Evolutionary conservation across 2,113 vertebrate species (phyloP), one percentile per base, ranked within the genome.

Genomic region (Paramisgurnus dabryanus): DNA sequence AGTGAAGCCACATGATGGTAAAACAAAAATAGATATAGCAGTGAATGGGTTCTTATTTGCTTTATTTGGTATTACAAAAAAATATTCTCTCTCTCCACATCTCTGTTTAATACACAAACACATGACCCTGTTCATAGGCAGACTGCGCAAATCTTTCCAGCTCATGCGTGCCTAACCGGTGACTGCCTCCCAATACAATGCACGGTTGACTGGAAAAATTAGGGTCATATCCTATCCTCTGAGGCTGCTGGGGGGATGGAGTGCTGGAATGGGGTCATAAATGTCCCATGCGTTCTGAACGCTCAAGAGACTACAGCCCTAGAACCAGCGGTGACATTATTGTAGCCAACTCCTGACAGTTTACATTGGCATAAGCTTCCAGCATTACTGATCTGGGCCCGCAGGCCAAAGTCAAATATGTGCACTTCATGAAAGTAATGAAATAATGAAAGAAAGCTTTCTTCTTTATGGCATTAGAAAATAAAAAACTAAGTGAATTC

Each of bases 291-390:
- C 27, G 58, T 39, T 63, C 43, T n/a, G 27, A 47, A 64, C 6
- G 27, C 49, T 22, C 22, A 18, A 49, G 22, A 47, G 43, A 49
- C 11, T 34, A 60, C 22, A 78, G 80, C 79, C 82, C 80, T 76
- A 41, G 43, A 82, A 85, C 80, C 77, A 83, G 66, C 49, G n/a
- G 70, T 80, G 79, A 85, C 83, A 76, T 85, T 85, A 80, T 5
- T 5, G 12, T 47, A 71, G 67, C n/a, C n/a, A 17, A 45, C 27
- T 67, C 40, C 27, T 79, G 80, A 85, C 79, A 63, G 47, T 39
- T 58, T 27, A 12, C 8, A 66, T 76, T 67, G 66, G 57, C 53
- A 64, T 73, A 66, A 74, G 70, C 63, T 15, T 63, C 22, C 45
- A 68, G 67, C 71, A 45, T 58, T 4, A n/a, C 50, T 69, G 50